These are phyloP conservation scores for Morelia viridis DNA, from an alignment of 2,797 vertebrate species.

Conservation along the genomic window DNA sequence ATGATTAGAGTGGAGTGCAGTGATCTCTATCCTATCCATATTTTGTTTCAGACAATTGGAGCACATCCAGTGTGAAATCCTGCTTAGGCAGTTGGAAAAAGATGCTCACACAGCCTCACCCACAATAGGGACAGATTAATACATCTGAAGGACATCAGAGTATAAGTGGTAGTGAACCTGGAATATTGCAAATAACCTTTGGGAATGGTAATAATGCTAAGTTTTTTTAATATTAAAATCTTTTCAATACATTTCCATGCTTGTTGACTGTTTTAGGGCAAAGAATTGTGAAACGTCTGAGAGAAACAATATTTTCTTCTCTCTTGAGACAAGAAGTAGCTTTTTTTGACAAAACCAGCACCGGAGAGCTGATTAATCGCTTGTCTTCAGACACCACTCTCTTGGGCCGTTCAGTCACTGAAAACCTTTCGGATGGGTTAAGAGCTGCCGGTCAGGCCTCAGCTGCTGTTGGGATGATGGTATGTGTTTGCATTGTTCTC, in stretches of 20 bases:
- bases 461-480: slow-evolving; percentile 96
- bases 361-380: slow-evolving; percentile 95
- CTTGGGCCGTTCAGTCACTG: slow-evolving; percentile 88
- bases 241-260: slow-evolving; percentile 1
- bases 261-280: slow-evolving; percentile 79
- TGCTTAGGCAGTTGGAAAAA: background rate
- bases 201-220: background rate
- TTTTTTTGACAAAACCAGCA: slow-evolving; percentile 93
- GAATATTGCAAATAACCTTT: slow-evolving; percentile 7
- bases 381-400: slow-evolving; percentile 89
- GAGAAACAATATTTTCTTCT: slow-evolving; percentile 86
- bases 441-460: slow-evolving; percentile 88
- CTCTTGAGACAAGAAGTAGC: slow-evolving; percentile 92
- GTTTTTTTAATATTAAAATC: background rate
- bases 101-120: background rate
- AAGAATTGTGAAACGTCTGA: slow-evolving; percentile 88
- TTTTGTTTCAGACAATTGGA: background rate
- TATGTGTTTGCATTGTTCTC: slow-evolving; percentile 57
- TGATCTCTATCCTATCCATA: background rate
- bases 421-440: slow-evolving; percentile 95
- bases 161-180: background rate
- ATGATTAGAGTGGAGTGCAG: background rate
- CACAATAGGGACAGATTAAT: background rate
- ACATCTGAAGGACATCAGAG: background rate
- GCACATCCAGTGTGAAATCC: background rate